Evolutionary conservation across 2,113 vertebrate genomes (phyloP), one percentile per base, ranked within the genome.

Genomic region (Mugil cephalus): DNA sequence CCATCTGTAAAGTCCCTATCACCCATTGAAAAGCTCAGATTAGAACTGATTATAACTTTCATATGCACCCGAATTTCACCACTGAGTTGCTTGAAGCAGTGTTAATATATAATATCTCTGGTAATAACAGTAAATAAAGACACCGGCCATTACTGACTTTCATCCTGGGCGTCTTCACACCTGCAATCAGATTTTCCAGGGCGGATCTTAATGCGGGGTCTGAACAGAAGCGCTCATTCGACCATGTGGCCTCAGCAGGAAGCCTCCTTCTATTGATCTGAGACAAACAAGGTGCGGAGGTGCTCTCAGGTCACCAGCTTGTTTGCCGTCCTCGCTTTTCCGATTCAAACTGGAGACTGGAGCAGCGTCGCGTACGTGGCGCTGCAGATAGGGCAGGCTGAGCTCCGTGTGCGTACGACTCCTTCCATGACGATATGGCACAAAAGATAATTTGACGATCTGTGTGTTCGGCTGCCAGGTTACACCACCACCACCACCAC

Each of bases 391-490:
- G 61, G 61, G 64, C 73, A 84, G 80, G 68, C 62, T 79, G 80
- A 73, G 77, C 74, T 67, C 45, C 1, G 9, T 18, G 36, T 34
- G 21, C 6, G 34, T 48, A 14, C 9, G 47, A 74, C 74, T 87
- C 72, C 75, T 12, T 85, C 85, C 83, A 90, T 92, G 83, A 93
- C 90, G 90, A 94, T 91, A 84, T 87, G 82, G 82, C 82, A 77
- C 56, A 50, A 78, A 83, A 86, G 77, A 82, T 84, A 79, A 91
- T 88, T 69, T 77, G 66, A 76, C 69, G 80, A 93, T 94, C 90
- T 94, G 90, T 95, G 55, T 94, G 93, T 95, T 95, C 94, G 79
- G 85, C 91, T 94, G 94, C 94, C 95, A 95, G 94, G 94, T 91
- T 82, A 91, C 66, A 65, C 64, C 77, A 65, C 77, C 69, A 70